phyloP scores from a whole-genome alignment of 2,113 vertebrate species.

The Genyomyrus donnyi region DNA sequence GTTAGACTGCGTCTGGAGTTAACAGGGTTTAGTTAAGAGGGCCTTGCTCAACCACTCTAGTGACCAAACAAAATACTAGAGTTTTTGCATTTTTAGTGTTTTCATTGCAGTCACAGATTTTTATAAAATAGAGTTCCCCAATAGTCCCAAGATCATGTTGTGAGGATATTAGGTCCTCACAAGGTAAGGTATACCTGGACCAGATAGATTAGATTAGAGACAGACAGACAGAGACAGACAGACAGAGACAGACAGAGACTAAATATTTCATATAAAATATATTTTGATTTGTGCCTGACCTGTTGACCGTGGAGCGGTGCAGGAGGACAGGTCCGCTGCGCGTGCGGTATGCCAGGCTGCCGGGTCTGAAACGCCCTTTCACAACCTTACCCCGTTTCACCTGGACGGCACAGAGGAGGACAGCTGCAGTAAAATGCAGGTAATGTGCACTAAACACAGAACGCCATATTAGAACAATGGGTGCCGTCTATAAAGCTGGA shows the following conservation, averaged over 20 bases:
- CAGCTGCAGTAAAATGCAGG: not conserved
- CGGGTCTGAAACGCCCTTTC: slow-evolving; percentile 83
- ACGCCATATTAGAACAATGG: not conserved
- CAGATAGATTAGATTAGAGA: too few species aligned
- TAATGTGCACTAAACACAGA: not conserved
- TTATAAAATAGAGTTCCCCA: too few species aligned
- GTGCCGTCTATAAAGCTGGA: not conserved
- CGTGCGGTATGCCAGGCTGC: slow-evolving; percentile 67
- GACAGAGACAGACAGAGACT: not conserved
- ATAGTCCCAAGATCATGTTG: too few species aligned
- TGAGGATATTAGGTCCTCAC: too few species aligned
- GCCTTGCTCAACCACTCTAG: not conserved
- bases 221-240: not conserved
- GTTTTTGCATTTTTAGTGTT: too few species aligned
- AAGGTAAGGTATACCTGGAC: too few species aligned
- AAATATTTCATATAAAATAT: not conserved
- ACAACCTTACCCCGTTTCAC: slow-evolving; percentile 80
- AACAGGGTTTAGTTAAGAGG: not conserved
- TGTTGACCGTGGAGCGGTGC: slow-evolving; percentile 91
- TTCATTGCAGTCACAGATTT: too few species aligned
- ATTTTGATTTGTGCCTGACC: slow-evolving; percentile 46
- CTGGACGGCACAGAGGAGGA: slow-evolving; percentile 45
- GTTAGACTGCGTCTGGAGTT: not conserved
- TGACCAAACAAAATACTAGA: too few species aligned
- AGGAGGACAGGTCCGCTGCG: slow-evolving; percentile 76